Evolutionary conservation across 92 coral and sea anemone species (phyloP).

Genomic region (Actinernus sp.): DNA sequence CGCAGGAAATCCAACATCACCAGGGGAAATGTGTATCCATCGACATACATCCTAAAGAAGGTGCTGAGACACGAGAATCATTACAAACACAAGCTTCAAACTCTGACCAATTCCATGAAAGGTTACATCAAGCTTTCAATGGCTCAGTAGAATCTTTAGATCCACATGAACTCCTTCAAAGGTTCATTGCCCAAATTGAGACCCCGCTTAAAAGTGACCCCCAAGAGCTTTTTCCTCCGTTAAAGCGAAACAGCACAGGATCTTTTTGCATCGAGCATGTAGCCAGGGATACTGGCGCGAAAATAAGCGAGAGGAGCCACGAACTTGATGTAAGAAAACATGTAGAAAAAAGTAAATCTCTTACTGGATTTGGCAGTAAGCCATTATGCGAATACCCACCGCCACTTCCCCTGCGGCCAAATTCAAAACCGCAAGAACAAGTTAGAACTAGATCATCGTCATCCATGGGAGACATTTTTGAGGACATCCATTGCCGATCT

Average conservation of each 20-base stretch:
- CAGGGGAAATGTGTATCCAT: too few species aligned
- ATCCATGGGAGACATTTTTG: slow-evolving; percentile 55
- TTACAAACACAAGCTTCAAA: too few species aligned
- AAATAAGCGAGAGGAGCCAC: not conserved
- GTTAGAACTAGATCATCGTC: slow-evolving; percentile 37
- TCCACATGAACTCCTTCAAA: slow-evolving; percentile 30
- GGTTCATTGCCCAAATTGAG: slow-evolving; percentile 63
- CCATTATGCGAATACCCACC: slow-evolving; percentile 35
- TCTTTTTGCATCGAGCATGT: slow-evolving; percentile 15
- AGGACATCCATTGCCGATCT: slow-evolving; percentile 45
- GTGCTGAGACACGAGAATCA: too few species aligned
- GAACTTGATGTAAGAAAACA: slow-evolving; percentile 2
- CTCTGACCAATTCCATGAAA: too few species aligned
- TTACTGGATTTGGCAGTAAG: slow-evolving; percentile 10
- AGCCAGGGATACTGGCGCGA: not conserved
- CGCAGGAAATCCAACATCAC: too few species aligned
- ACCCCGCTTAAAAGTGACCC: slow-evolving; percentile 51
- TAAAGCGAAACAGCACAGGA: slow-evolving; percentile 62
- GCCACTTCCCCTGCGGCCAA: slow-evolving; percentile 56
- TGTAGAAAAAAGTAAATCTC: slow-evolving; percentile 37
- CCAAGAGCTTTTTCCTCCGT: slow-evolving; percentile 38
- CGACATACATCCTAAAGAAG: too few species aligned
- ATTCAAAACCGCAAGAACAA: slow-evolving; percentile 1
- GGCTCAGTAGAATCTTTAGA: too few species aligned
- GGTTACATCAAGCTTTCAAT: too few species aligned